A percentile compares a stretch with the other conserved stretches of the same genome.
Conservation (phyloP, 1,140 invertebrate genomes). For the Archivesica marissinica region DNA sequence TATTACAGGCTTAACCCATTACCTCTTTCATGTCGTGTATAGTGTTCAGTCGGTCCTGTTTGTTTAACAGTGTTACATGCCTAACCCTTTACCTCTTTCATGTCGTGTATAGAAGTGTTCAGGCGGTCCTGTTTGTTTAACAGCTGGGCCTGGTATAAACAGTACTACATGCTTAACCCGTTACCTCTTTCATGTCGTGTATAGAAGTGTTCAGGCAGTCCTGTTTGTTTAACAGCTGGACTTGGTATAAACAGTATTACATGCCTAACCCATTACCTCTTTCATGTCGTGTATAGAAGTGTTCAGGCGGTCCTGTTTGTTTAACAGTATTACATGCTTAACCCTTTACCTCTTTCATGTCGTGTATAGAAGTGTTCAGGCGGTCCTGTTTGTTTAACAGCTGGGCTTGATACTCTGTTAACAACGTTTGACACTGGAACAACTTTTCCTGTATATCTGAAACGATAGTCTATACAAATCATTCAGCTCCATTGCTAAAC, state of each 20-base stretch:
- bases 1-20: no score
- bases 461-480: no score
- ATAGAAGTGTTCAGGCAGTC: conserved; percentile 51
- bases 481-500: no score
- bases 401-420: conserved; percentile 72
- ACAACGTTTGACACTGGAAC: conserved; percentile 71
- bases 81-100: conserved; percentile 29
- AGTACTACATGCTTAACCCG: no score
- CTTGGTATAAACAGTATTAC: no score
- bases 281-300: conserved; percentile 23
- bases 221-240: conserved; percentile 66
- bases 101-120: conserved; percentile 28
- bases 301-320: conserved; percentile 67
- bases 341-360: conserved; percentile 35
- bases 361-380: conserved; percentile 42
- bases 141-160: conserved; percentile 73
- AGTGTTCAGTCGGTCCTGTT: no score
- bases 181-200: conserved; percentile 18
- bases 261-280: conserved; percentile 33
- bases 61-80: no score
- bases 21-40: no score
- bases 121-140: conserved; percentile 69
- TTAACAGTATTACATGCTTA: no score
- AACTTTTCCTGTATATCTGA: conserved; percentile 69
- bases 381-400: conserved; percentile 69